A percentile compares a stretch with the other conserved stretches of the same genome.
Conservation (phyloP, 2,113 vertebrate species). For the Brachionichthys hirsutus region DNA sequence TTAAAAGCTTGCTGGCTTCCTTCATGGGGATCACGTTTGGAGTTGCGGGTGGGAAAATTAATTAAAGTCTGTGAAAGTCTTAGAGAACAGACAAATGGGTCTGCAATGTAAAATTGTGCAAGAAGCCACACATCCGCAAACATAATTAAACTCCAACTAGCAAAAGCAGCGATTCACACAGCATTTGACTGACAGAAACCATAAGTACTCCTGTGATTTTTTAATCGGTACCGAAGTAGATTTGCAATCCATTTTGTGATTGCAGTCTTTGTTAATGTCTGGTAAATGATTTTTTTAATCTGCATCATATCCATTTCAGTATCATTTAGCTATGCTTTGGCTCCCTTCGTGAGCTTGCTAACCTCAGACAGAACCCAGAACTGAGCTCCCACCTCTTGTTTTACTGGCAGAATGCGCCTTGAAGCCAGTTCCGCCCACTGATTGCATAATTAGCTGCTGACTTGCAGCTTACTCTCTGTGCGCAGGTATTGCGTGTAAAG, state of each 20-base stretch:
- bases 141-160: too few relatives aligned
- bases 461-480: constrained; percentile 19
- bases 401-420: constrained; percentile 15
- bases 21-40: too few relatives aligned
- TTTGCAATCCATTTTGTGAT: too few relatives aligned
- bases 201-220: neutral
- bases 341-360: constrained; percentile 28
- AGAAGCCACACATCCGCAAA: too few relatives aligned
- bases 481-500: constrained; percentile 17
- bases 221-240: neutral
- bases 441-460: constrained; percentile 55
- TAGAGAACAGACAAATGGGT: too few relatives aligned
- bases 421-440: constrained; percentile 22
- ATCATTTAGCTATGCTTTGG: neutral
- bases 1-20: neutral
- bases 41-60: too few relatives aligned
- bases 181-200: neutral
- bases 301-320: constrained; percentile 40
- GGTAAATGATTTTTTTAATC: neutral
- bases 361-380: constrained; percentile 21
- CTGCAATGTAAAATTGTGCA: too few relatives aligned
- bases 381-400: constrained; percentile 5
- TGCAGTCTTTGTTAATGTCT: constrained; percentile 8
- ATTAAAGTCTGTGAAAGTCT: too few relatives aligned
- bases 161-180: constrained; percentile 13